Evolutionary conservation across 92 coral and sea anemone genomes (phyloP), one percentile per base, ranked within the genome.

Genomic region (Paragorgia papillata): DNA sequence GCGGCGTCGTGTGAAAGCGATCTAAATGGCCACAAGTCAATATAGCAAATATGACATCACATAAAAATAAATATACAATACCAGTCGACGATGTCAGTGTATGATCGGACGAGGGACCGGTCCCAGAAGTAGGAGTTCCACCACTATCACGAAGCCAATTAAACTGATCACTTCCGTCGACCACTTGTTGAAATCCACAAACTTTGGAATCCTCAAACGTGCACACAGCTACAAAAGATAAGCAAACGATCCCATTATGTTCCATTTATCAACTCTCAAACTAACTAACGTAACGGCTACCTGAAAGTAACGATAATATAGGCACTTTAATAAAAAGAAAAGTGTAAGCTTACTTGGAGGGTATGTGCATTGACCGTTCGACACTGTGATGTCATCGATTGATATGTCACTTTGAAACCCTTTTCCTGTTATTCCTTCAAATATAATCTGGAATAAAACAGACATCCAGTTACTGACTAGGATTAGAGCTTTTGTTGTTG

Each of bases 111-210:
- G 74, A 0, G 4, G 98, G 98, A 2, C 98, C 98, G 40, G 98
- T 94, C 9, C 87, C 87, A 7, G 71, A 53, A 30, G 85, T 90
- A 2, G 82, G 40, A 3, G 98, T 91, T 9, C 94, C 82, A 19
- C 97, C 90, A 63, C 97, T 94, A 18, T 87, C 89, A 61, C 94
- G 89, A n/a, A 24, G 67, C 98, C 98, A 94, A 82, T 91, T 77
- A 22, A 91, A 91, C 66, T 90, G 79, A 60, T 91, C 98, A 0
- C 80, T 65, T 2, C 80, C 66, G 46, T 91, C 98, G 33, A 39
- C 24, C 6, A 63, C 48, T 66, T 94, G 93, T 17, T 80, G 83
- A 68, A 88, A 94, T 3, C 88, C 91, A 59, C 98, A 94, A 17
- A 91, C 86, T 65, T 80, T 90, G 15, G 88, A 76, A 39, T 87